Evolutionary conservation across 1,140 invertebrate genomes (phyloP).

Genomic region (Cyrtorhinus lividipennis): DNA sequence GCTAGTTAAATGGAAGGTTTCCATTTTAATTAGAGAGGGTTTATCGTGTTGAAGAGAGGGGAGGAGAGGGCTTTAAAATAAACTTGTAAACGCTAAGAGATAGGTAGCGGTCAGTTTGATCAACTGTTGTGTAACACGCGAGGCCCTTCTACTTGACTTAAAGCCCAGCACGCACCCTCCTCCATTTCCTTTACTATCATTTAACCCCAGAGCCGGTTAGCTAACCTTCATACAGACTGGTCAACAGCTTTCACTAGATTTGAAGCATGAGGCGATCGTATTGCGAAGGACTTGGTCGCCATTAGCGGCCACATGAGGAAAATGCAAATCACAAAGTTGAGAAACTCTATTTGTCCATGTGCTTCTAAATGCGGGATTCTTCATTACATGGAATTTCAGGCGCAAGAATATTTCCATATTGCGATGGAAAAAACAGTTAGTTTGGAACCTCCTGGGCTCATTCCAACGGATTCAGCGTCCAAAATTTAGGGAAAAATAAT

Average conservation of each 20-base stretch:
- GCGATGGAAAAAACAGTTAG: too few species aligned
- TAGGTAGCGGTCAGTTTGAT: constrained; percentile 9
- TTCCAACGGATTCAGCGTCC: too few species aligned
- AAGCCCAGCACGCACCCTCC: constrained; percentile 4
- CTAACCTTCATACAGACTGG: constrained; percentile 1
- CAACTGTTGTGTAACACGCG: constrained; percentile 7
- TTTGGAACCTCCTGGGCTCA: too few species aligned
- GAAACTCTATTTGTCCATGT: too few species aligned
- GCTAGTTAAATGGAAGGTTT: constrained; percentile 8
- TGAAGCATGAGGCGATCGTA: too few species aligned
- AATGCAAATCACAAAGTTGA: too few species aligned
- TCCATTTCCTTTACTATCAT: constrained; percentile 5
- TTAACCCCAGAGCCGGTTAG: neutral
- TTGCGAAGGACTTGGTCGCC: too few species aligned
- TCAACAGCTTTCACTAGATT: constrained; percentile 3
- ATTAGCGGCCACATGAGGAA: too few species aligned
- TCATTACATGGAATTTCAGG: too few species aligned
- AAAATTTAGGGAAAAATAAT: too few species aligned
- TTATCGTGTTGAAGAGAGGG: neutral
- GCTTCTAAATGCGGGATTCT: too few species aligned
- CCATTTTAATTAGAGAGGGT: constrained; percentile 8
- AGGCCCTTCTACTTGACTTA: constrained; percentile 7
- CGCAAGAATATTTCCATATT: too few species aligned
- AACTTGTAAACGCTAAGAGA: constrained; percentile 8
- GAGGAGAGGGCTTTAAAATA: constrained; percentile 3